Evolutionary conservation across 2,797 vertebrate genomes (phyloP), one percentile per base, ranked within the genome.

Genomic region (Streptopelia turtur): DNA sequence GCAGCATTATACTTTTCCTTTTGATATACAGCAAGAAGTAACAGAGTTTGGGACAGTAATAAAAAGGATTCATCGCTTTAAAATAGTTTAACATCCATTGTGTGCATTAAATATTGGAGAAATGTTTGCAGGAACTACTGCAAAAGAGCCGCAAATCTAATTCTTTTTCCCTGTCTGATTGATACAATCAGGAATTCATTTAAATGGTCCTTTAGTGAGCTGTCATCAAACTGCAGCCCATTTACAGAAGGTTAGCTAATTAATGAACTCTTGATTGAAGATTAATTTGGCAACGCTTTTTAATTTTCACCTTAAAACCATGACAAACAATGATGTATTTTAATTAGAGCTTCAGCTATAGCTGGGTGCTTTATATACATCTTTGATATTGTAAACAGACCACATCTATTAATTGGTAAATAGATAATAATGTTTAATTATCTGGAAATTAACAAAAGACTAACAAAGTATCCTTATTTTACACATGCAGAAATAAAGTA

Each of bases 221-320:
- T 98, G 97, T 98, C 98, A 98, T 98, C 96, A 98, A 98, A 97
- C 96, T 96, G 96, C 97, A 98, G 97, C 96, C 98, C 97, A 98
- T 98, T 98, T 98, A 98, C 97, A 98, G 97, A 97, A 97, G 98
- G 98, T 98, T 98, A 98, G 98, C 97, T 98, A 98, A 98, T 98
- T 98, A 99, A 98, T 98, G 98, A 98, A 98, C 98, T 98, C 97
- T 95, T 98, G 98, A 98, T 97, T 98, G 97, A 98, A 98, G 98
- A 98, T 98, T 98, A 98, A 98, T 98, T 98, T 97, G 96, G 98
- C 97, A 98, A 98, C 93, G 97, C 97, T 98, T 98, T 98, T 97
- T 97, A 98, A 98, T 98, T 98, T 98, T 98, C 97, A 94, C 97
- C 97, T 98, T 98, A 98, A 98, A 98, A 98, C 92, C 94, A 97